These are phyloP conservation scores for Heterotilapia buettikoferi DNA, from an alignment of 2,113 vertebrate species.

Conservation along the genomic window DNA sequence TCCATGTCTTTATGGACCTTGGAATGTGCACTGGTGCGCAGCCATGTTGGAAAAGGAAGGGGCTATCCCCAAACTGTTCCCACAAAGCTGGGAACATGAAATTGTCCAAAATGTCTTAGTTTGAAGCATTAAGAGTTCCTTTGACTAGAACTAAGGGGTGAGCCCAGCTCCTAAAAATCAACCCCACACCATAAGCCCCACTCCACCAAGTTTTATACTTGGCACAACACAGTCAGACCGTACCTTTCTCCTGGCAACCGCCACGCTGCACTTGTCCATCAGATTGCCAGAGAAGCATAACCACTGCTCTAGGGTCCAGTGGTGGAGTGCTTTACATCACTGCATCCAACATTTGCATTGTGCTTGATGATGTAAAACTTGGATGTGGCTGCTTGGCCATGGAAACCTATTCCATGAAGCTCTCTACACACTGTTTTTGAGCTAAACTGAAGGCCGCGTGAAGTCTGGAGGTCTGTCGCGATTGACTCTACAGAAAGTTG, in stretches of 20 bases:
- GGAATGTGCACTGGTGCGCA: neutral
- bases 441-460: neutral
- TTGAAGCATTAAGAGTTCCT: neutral
- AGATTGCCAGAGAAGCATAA: neutral
- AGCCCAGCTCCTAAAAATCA: neutral
- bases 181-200: neutral
- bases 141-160: accelerated
- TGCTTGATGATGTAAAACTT: neutral
- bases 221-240: neutral
- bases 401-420: neutral
- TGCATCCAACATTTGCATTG: neutral
- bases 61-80: neutral
- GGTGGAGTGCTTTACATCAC: neutral
- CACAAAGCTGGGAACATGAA: neutral
- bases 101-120: neutral
- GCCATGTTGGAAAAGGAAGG: neutral
- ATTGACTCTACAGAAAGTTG: neutral
- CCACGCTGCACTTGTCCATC: neutral
- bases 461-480: neutral
- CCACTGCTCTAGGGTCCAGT: neutral
- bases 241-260: neutral
- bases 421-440: neutral
- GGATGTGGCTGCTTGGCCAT: neutral
- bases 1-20: neutral
- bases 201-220: neutral